Conservation (phyloP, 2,888 invertebrate genomes). For the Drosophila engyochracea region DNA sequence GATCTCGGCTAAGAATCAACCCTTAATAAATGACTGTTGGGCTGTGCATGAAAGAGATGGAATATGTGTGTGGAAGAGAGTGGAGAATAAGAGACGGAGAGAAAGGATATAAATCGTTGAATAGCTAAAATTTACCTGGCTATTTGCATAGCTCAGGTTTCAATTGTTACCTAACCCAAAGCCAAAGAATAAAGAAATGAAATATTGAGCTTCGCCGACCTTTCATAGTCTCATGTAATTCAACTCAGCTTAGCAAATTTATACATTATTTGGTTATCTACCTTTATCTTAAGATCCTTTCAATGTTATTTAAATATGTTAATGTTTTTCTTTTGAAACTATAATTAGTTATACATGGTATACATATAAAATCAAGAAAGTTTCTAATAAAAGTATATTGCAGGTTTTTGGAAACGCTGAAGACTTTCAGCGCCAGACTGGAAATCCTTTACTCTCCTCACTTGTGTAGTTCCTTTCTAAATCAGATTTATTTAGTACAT, state of each 20-base stretch:
- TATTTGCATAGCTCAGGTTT: conserved; percentile 28
- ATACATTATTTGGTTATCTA: not conserved
- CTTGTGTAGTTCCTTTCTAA: not conserved
- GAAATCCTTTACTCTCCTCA: not conserved
- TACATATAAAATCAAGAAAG: not conserved
- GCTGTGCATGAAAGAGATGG: conserved; percentile 14
- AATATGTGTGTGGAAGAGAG: not conserved
- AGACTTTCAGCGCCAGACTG: not conserved
- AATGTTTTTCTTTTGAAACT: not conserved
- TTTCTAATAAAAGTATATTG: not conserved
- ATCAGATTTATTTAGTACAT: not conserved
- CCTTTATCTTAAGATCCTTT: not conserved
- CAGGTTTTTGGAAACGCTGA: not conserved
- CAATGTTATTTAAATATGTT: not conserved
- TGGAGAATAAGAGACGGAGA: not conserved
- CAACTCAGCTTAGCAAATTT: not conserved
- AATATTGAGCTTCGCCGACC: not conserved
- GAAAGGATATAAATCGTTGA: not conserved
- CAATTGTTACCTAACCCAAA: conserved; percentile 6
- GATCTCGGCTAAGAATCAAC: conserved; percentile 58
- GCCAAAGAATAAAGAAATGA: not conserved
- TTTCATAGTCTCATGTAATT: not conserved
- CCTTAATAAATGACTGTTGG: conserved; percentile 28
- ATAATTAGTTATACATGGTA: not conserved
- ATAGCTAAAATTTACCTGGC: not conserved